Evolutionary conservation across 2,888 invertebrate genomes (phyloP).

Genomic region (Eilema griseolum): DNA sequence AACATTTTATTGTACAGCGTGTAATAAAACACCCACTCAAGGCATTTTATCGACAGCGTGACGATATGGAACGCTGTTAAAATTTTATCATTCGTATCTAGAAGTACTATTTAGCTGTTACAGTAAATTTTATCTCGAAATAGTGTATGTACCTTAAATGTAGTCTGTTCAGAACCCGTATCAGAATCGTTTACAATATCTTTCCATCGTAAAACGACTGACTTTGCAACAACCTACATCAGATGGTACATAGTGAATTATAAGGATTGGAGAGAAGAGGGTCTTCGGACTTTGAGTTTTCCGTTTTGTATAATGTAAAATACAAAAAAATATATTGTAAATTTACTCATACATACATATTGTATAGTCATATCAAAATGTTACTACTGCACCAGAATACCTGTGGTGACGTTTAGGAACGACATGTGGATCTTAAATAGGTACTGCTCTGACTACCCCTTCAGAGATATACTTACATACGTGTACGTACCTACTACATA

Average conservation of each 20-base stretch:
- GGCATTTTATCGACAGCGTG: slow-evolving; percentile 62
- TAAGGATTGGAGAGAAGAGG: neutral
- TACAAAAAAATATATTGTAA: neutral
- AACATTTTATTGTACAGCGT: slow-evolving; percentile 55
- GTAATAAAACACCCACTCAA: slow-evolving; percentile 65
- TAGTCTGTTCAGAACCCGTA: slow-evolving; percentile 4
- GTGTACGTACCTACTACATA: too few species aligned
- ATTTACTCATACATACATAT: too few species aligned
- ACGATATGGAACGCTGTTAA: slow-evolving; percentile 51
- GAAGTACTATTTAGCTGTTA: slow-evolving; percentile 47
- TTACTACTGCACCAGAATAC: neutral
- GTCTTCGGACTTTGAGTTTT: neutral
- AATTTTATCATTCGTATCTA: slow-evolving; percentile 57
- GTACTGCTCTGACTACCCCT: too few species aligned
- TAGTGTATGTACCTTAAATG: neutral
- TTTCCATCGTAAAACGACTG: neutral
- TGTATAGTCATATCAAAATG: neutral
- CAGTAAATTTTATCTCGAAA: slow-evolving; percentile 11
- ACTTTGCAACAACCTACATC: slow-evolving; percentile 1
- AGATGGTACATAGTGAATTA: neutral
- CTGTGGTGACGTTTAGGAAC: neutral
- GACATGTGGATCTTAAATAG: neutral
- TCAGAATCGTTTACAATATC: slow-evolving; percentile 2
- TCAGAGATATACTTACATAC: too few species aligned
- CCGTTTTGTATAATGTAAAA: neutral